Percentiles rank a stretch among this genome's conserved stretches.
These are phyloP conservation scores for Acanthornis magna DNA, from an alignment of 2,797 vertebrate species.

Conservation along the genomic window DNA sequence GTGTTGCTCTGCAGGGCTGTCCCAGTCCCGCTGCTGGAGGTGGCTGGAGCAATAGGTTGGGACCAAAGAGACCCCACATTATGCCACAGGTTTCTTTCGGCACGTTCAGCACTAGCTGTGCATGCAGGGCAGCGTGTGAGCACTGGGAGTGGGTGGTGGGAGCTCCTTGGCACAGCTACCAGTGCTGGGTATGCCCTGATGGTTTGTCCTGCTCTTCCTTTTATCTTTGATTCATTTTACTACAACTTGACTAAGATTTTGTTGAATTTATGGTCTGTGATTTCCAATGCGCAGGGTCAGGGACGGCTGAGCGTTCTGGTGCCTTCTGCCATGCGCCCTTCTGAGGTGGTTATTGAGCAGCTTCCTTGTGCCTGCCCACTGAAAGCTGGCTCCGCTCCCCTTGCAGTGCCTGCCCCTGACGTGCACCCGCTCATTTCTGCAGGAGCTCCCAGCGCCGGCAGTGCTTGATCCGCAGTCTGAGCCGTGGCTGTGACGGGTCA, in stretches of 20 bases:
- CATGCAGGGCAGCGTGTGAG: not conserved
- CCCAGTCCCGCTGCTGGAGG: not conserved
- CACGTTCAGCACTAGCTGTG: fast-evolving
- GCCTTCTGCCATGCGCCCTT: not conserved
- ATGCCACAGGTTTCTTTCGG: not conserved
- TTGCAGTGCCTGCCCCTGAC: not conserved
- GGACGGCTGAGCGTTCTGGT: not conserved
- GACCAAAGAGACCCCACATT: not conserved
- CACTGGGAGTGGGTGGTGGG: not conserved
- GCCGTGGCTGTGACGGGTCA: not conserved
- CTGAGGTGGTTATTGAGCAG: not conserved
- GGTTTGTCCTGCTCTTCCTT: not conserved
- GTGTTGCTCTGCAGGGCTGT: fast-evolving
- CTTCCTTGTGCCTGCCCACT: not conserved
- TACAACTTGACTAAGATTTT: not conserved
- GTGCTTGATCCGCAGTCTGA: not conserved
- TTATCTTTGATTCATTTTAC: not conserved
- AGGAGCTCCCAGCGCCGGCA: not conserved
- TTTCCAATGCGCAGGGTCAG: not conserved
- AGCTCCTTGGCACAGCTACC: fast-evolving
- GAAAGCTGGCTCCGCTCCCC: not conserved
- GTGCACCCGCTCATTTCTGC: not conserved
- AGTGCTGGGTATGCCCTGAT: not conserved
- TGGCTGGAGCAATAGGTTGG: not conserved
- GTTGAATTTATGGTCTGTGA: fast-evolving